Base-by-base conservation (phyloP, 2,113 vertebrate genomes). In the Pedionomus torquatus region DNA sequence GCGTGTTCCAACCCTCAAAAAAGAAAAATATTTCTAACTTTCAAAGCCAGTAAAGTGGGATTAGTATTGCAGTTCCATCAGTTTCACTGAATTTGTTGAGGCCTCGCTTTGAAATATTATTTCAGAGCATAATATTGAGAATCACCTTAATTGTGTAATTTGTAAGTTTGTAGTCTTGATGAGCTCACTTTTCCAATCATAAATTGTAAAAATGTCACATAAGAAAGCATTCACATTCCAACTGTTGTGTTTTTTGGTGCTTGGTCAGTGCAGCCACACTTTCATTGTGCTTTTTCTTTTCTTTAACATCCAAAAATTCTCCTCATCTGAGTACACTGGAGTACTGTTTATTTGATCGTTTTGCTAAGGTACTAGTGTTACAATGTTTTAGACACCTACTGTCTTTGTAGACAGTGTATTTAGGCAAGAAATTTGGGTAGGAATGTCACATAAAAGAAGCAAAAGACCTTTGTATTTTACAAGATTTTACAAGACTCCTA, bases 181-280 rank as follows among this genome's bases (percentile, higher is more conserved):
- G 83, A 96, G 58, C 92, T 95, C 60, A 46, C 95, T 96, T 96
- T 97, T 97, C 77, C 60, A 64, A 37, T 86, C 33, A 61, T 91
- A 90, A 96, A 93, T 94, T 83, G 93, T 77, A 81, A 95, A 92
- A 86, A 55, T 64, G 61, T 60, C 63, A 69, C 68, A 51, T 92
- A 94, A 85, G 83, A 90, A 89, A 64, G 17, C 71, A 33, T 83
- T 91, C 33, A 19, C 2, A 3, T 83, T 60, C 20, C 61, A 63
- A 2, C 23, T 7, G 21, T 39, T 30, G 9, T 30, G 33, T 46
- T 83, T 78, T 48, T 61, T 31, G 11, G 8, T 43, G 14, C 43
- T 52, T 76, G 25, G 3, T 48, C 61, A 55, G 11, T 35, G 10
- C 41, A 63, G 51, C 19, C 1, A 3, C 18, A 9, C 19, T 60